These are phyloP conservation scores for Sycophila sp. DNA, from an alignment of 1,140 invertebrate species.

Conservation along the genomic window DNA sequence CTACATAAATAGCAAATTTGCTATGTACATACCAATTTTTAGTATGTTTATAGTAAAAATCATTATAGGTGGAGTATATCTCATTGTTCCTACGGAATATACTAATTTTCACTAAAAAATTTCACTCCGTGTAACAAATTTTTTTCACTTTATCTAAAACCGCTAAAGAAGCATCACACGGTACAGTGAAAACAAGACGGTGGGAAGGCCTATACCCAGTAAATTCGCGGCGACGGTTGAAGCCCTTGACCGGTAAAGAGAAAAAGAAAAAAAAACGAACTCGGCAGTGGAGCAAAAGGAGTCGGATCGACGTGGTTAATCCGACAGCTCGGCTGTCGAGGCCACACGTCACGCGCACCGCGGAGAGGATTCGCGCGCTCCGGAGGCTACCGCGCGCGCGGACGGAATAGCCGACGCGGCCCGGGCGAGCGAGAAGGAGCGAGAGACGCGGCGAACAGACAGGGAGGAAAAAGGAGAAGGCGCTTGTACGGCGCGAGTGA, in stretches of 20 bases:
- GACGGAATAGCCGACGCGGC: background rate
- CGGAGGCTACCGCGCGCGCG: background rate
- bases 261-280: background rate
- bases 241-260: background rate
- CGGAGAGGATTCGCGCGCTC: background rate
- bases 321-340: background rate
- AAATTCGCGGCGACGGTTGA: background rate
- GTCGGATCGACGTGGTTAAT: conserved; percentile 14
- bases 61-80: too few relatives aligned
- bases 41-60: too few relatives aligned
- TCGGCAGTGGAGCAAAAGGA: background rate
- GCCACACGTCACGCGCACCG: background rate
- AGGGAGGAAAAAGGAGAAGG: background rate
- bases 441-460: background rate
- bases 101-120: too few relatives aligned
- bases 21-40: too few relatives aligned
- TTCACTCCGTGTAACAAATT: too few relatives aligned
- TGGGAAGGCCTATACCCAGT: too few relatives aligned
- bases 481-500: background rate
- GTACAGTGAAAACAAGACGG: too few relatives aligned
- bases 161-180: too few relatives aligned
- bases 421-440: background rate
- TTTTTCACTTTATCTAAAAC: too few relatives aligned
- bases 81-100: too few relatives aligned
- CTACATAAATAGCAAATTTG: too few relatives aligned